Conservation (phyloP, 2,797 vertebrate genomes). For the Acanthurus tractus region DNA sequence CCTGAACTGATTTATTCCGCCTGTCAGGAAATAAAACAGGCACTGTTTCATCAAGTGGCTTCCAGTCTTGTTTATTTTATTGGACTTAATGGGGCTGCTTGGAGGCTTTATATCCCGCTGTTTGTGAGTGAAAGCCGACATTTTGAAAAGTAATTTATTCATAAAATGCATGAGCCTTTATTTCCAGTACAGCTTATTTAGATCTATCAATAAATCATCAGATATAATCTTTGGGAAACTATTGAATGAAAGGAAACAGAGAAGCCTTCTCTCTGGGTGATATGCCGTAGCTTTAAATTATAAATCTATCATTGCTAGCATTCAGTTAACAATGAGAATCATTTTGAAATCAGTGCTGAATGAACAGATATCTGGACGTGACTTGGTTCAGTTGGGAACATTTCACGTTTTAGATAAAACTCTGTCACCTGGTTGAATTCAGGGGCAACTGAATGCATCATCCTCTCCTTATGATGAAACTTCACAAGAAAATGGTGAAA, state of each 20-base stretch:
- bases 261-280: slow-evolving; percentile 1
- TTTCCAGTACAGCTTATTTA: slow-evolving; percentile 58
- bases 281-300: neutral
- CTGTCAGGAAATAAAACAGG: slow-evolving; percentile 61
- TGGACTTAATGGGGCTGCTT: slow-evolving; percentile 58
- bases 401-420: neutral
- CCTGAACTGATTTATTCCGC: neutral
- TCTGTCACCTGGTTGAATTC: slow-evolving; percentile 44
- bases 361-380: slow-evolving; percentile 3
- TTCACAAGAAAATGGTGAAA: slow-evolving; percentile 57
- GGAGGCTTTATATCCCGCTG: slow-evolving; percentile 35
- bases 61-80: slow-evolving; percentile 62
- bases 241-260: slow-evolving; percentile 23
- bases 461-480: slow-evolving; percentile 56
- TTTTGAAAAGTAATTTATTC: slow-evolving; percentile 56
- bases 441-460: slow-evolving; percentile 30
- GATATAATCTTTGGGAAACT: slow-evolving; percentile 42
- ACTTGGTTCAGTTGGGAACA: neutral
- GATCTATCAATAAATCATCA: slow-evolving; percentile 54
- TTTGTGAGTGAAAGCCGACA: slow-evolving; percentile 42
- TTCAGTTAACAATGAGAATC: slow-evolving; percentile 11
- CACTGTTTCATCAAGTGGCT: slow-evolving; percentile 55
- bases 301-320: neutral
- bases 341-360: slow-evolving; percentile 1
- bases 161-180: slow-evolving; percentile 53